Conservation (phyloP, 2,113 vertebrate genomes). For the Pluvianellus socialis region DNA sequence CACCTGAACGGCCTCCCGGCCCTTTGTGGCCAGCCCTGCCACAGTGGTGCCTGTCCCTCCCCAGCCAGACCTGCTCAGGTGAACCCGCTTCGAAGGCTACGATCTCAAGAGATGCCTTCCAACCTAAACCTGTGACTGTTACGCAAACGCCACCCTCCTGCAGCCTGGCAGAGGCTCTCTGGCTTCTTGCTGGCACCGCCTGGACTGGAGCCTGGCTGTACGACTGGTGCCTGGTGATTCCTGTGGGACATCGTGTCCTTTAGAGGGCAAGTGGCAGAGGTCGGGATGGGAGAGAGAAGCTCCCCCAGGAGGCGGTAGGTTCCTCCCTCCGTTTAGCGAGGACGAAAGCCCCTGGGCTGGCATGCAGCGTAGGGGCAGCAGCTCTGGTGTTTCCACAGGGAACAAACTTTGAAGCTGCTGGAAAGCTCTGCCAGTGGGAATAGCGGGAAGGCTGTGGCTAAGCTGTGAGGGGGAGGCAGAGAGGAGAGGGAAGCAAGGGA, state of each 20-base stretch:
- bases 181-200: not conserved
- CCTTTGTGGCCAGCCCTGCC: not conserved
- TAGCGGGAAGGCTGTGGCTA: not conserved
- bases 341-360: not conserved
- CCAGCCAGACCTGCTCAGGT: not conserved
- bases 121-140: not conserved
- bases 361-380: not conserved
- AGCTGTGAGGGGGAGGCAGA: not conserved
- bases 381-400: not conserved
- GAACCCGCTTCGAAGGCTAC: too few species aligned
- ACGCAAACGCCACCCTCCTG: not conserved
- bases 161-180: not conserved
- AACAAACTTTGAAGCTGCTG: not conserved
- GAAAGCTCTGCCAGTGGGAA: not conserved
- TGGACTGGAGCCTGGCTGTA: not conserved
- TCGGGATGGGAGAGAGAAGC: not conserved
- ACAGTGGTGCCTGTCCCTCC: not conserved
- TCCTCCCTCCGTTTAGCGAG: not conserved
- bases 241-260: not conserved
- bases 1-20: not conserved
- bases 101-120: not conserved
- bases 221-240: not conserved
- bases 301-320: accelerated
- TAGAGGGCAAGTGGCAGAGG: not conserved
- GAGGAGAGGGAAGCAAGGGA: not conserved